Evolutionary conservation across 1,140 invertebrate genomes (phyloP).

Genomic region (Latrodectus geometricus): DNA sequence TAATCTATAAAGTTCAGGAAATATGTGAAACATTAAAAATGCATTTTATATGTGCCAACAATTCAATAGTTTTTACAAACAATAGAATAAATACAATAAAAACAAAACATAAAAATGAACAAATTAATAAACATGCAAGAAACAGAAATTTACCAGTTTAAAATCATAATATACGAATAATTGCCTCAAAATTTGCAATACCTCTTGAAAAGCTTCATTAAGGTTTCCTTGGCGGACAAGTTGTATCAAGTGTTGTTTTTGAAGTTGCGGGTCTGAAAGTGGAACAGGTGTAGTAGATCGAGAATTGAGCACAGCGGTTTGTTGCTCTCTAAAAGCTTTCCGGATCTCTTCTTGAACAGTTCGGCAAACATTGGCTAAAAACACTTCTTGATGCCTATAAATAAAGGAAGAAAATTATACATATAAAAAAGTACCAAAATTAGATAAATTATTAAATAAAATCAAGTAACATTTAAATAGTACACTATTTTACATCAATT

Average conservation of each 20-base stretch:
- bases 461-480: too few species aligned
- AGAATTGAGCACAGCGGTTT: conserved; percentile 66
- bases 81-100: too few species aligned
- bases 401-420: not conserved
- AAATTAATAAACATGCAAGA: too few species aligned
- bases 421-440: not conserved
- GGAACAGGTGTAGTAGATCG: conserved; percentile 66
- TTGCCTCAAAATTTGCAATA: conserved; percentile 61
- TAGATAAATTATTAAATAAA: too few species aligned
- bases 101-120: too few species aligned
- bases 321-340: conserved; percentile 74
- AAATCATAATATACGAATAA: too few species aligned
- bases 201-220: conserved; percentile 85
- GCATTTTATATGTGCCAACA: too few species aligned
- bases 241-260: conserved; percentile 77
- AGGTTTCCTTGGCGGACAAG: conserved; percentile 80
- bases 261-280: conserved; percentile 70
- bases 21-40: too few species aligned
- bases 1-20: too few species aligned
- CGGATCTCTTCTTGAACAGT: conserved; percentile 72
- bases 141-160: too few species aligned
- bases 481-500: too few species aligned
- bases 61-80: too few species aligned
- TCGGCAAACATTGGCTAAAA: conserved; percentile 10
- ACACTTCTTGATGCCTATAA: conserved; percentile 63